Evolutionary conservation across 2,888 invertebrate genomes (phyloP), one percentile per base, ranked within the genome.

Genomic region (Rosalia funebris): DNA sequence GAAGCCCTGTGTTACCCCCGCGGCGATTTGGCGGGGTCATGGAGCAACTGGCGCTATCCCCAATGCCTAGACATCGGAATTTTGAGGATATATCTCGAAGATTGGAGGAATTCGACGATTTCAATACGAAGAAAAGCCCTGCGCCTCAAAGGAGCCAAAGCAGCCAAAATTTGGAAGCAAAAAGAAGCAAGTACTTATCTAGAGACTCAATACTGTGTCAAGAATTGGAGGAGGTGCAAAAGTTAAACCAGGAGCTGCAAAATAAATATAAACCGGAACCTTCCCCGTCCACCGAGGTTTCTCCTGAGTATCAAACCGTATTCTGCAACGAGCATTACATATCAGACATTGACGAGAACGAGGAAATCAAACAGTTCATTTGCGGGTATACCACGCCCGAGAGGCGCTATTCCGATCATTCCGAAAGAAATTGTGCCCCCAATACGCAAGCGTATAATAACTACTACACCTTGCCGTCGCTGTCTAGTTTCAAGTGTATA

Each of bases 271-370:
- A 69, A 48, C 57, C 25, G 15, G 59, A 15, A 48, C 58, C 53
- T 31, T 65, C 20, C 25, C 15, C 20, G 25, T 46, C 50, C 2
- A 19, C 42, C 2, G 70, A 71, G 45, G 45, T 59, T 2, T 73
- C 73, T 1, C 76, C 76, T 0, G 76, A 76, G 45, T 75, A 75
- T 45, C 75, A 73, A 46, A 75, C 62, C 44, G 69, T 77, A 0
- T 79, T 74, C 62, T 77, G 73, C 60, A 81, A 80, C 60, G 81
- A 81, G 39, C 80, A 81, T 59, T 81, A 81, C 69, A 81, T 81
- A 64, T 81, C 80, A 5, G 81, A 81, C 58, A 81, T 81, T 44
- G 81, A 81, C 60, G 81, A 81, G 68, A 80, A 81, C 59, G 81
- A 81, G 65, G 80, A 80, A 57, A 78, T 79, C 20, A 80, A 77